Evolutionary conservation across 2,888 invertebrate species (phyloP), one percentile per base, ranked within the genome.

Genomic region (Gryllus longicercus): DNA sequence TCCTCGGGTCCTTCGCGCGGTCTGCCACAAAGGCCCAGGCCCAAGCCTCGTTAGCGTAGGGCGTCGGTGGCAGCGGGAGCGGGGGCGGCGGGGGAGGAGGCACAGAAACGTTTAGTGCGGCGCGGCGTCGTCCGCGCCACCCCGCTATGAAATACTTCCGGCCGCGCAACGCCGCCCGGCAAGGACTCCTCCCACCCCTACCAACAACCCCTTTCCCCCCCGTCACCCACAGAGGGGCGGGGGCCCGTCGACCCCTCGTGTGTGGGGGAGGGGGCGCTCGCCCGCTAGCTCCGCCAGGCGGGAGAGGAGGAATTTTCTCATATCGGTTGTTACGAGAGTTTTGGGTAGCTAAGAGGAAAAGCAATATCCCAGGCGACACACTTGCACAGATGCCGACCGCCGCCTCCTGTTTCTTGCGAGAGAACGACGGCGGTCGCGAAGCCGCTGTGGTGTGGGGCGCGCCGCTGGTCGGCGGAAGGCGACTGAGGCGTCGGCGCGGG

Each of bases 281-380:
- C 25, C 25, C 25, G 3, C 63, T 12, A 63, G 63, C 63, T 2
- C 2, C 18, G 63, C 25, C 25, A 25, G 25, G 25, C 25, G 25
- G 63, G 63, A 16, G 12, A 18, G 63, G 63, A 63, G 63, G 63
- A 63, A 63, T 63, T 63, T 63, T 63, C 63, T 63, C 63, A 63
- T 63, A 63, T 63, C 63, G 63, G 16, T 63, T 63, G 16, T 63
- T 63, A 63, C 63, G 63, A 63, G 63, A 63, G 63, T 63, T 63
- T 63, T 63, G 63, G 63, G 63, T 63, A 63, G 63, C 63, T 63
- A 63, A 63, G 63, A 63, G 63, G 12, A 63, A 63, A 63, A 63
- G 63, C 63, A 63, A 63, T 63, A 63, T 63, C 63, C 63, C 63
- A 18, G 63, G 63, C 63, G 63, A 63, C 63, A 63, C 63, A 63